phyloP scores from a whole-genome alignment of 2,888 invertebrate genomes.

The Pyrocoelia pectoralis region DNA sequence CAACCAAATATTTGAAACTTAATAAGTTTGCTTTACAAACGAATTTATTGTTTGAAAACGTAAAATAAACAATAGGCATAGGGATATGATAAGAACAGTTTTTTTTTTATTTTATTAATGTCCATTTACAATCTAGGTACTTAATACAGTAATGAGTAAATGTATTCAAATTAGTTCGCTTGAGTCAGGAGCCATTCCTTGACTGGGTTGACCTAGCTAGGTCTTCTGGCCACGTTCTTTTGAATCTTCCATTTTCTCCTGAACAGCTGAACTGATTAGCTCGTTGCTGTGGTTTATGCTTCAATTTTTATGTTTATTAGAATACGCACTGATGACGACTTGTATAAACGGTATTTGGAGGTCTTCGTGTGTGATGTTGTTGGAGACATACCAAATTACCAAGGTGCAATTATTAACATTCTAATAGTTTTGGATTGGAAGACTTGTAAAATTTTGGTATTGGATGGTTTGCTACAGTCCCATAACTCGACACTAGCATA shows the following conservation, averaged over 20 bases:
- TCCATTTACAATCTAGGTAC: not conserved
- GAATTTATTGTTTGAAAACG: too few relatives aligned
- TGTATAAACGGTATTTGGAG: slow-evolving; percentile 3
- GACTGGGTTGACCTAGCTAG: not conserved
- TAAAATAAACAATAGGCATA: too few relatives aligned
- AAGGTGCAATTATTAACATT: slow-evolving; percentile 1
- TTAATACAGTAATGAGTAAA: not conserved
- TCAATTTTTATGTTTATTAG: not conserved
- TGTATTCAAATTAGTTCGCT: slow-evolving; percentile 3
- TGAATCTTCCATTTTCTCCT: not conserved
- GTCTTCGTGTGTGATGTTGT: slow-evolving; percentile 1
- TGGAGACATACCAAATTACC: slow-evolving; percentile 3
- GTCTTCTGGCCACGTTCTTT: not conserved
- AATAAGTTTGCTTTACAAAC: too few relatives aligned
- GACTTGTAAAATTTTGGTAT: slow-evolving; percentile 2
- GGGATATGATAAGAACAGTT: too few relatives aligned
- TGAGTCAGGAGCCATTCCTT: slow-evolving; percentile 1
- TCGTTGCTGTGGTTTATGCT: slow-evolving; percentile 1
- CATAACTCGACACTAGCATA: not conserved
- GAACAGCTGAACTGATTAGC: not conserved
- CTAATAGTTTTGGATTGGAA: not conserved
- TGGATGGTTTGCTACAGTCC: not conserved
- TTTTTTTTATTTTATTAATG: not conserved
- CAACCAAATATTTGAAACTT: too few relatives aligned
- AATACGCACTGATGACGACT: not conserved